A percentile compares a stretch with the other conserved stretches of the same genome.
Evolutionary conservation across 2,113 vertebrate genomes (phyloP).

Genomic region (Theropithecus gelada): DNA sequence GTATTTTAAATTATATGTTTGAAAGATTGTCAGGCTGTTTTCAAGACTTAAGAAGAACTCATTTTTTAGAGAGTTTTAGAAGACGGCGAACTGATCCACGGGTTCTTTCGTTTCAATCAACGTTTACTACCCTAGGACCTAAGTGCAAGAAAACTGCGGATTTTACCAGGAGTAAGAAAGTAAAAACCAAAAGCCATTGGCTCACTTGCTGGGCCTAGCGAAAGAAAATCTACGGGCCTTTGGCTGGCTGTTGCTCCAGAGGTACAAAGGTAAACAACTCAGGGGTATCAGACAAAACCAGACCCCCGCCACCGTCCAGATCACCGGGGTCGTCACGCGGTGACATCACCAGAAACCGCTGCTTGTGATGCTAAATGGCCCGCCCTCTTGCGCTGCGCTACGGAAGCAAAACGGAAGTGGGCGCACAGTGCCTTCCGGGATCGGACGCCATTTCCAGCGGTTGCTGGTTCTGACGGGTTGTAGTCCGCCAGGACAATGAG

Average conservation of each 20-base stretch:
- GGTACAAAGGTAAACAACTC: fast-evolving
- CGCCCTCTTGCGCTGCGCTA: neutral
- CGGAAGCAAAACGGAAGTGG: conserved; percentile 31
- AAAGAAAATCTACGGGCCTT: neutral
- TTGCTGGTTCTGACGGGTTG: neutral
- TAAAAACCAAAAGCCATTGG: neutral
- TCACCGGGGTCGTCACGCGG: fast-evolving
- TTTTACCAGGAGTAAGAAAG: neutral
- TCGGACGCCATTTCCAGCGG: conserved; percentile 67
- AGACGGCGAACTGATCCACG: neutral
- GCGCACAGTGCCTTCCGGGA: conserved; percentile 50
- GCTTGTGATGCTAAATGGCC: neutral
- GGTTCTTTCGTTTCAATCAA: neutral
- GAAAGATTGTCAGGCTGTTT: neutral
- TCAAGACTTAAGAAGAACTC: neutral
- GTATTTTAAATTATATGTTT: neutral
- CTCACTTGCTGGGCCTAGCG: neutral
- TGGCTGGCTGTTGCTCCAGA: fast-evolving
- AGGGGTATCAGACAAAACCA: fast-evolving
- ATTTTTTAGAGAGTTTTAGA: neutral
- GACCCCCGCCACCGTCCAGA: fast-evolving
- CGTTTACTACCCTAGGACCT: neutral
- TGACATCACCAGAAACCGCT: conserved; percentile 42
- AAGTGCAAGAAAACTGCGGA: neutral
- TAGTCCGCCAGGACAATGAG: conserved; percentile 84